A percentile compares a stretch with the other conserved stretches of the same genome.
Evolutionary conservation across 2,797 vertebrate species (phyloP).

Genomic region (Falco naumanni): DNA sequence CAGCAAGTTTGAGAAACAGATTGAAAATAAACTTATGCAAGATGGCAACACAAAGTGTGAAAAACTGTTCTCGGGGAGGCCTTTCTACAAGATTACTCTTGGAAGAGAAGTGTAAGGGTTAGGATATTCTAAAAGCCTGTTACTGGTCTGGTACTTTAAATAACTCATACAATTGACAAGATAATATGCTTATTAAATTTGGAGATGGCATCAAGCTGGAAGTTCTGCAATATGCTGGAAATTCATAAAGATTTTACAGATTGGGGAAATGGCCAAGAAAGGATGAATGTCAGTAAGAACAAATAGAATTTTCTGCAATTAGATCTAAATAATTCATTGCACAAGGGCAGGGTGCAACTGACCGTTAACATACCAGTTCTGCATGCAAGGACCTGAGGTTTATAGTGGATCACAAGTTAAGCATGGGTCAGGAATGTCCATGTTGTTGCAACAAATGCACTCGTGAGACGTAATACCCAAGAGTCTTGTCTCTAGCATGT

Average conservation of each 20-base stretch:
- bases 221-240: not conserved
- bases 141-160: not conserved
- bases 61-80: conserved; percentile 26
- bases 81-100: not conserved
- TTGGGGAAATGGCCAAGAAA: not conserved
- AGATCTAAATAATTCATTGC: not conserved
- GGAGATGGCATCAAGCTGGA: not conserved
- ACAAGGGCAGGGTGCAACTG: not conserved
- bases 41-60: conserved; percentile 48
- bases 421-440: not conserved
- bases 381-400: not conserved
- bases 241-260: not conserved
- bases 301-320: not conserved
- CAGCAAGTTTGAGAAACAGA: conserved; percentile 40
- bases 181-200: not conserved
- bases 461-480: not conserved
- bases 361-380: not conserved
- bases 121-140: not conserved
- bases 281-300: not conserved
- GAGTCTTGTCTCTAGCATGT: not conserved
- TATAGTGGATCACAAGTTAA: not conserved
- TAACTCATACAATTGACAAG: not conserved
- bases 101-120: conserved; percentile 5
- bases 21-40: conserved; percentile 46
- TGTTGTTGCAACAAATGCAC: not conserved